A percentile compares a stretch with the other conserved stretches of the same genome.
These are phyloP conservation scores for Acanthurus lineatus DNA, from an alignment of 2,797 vertebrate genomes.

Conservation along the genomic window DNA sequence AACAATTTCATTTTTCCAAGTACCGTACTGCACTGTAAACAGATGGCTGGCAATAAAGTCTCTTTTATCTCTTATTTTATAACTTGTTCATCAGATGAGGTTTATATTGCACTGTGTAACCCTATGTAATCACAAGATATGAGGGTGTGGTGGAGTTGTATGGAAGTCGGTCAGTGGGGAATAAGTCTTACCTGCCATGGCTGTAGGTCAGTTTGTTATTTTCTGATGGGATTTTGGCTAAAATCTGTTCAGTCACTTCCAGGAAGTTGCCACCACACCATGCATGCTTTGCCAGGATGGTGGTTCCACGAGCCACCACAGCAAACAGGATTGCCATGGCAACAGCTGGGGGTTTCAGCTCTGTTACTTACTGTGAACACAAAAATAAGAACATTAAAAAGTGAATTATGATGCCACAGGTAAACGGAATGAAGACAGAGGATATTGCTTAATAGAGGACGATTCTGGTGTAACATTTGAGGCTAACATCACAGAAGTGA, in stretches of 20 bases:
- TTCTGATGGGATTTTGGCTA: slow-evolving; percentile 96
- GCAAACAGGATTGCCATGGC: slow-evolving; percentile 98
- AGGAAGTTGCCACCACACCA: slow-evolving; percentile 98
- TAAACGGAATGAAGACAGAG: neutral
- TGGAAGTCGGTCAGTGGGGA: neutral
- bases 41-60: neutral
- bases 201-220: slow-evolving; percentile 99
- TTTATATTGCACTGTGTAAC: neutral
- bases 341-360: slow-evolving; percentile 55
- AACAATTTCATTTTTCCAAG: neutral
- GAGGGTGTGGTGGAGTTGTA: neutral
- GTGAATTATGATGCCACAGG: neutral
- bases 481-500: neutral
- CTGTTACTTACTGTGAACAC: slow-evolving; percentile 25
- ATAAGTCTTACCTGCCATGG: slow-evolving; percentile 90
- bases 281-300: slow-evolving; percentile 96
- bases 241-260: slow-evolving; percentile 97
- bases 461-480: neutral
- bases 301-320: slow-evolving; percentile 96
- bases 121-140: neutral
- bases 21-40: neutral
- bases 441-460: neutral
- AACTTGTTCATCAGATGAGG: neutral
- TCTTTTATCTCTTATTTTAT: too few relatives aligned
- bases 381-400: neutral